Evolutionary conservation across 2,888 invertebrate species (phyloP), one percentile per base, ranked within the genome.

Genomic region (Phyllotreta striolata): DNA sequence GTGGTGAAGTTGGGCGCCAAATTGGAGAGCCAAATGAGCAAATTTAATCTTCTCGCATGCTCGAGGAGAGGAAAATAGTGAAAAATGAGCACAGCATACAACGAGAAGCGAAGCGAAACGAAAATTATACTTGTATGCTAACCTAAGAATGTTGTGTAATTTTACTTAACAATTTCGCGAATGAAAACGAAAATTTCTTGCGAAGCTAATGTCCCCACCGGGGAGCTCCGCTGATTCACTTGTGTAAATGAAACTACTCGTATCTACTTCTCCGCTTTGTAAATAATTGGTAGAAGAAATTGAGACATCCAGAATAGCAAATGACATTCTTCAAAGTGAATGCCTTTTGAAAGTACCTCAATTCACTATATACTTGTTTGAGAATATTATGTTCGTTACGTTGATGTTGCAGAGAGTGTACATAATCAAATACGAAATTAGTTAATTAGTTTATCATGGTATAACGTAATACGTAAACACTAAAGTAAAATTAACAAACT

Each of bases 401-500:
- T 24, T 24, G 24, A 24, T 24, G 24, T 24, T 24, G 24, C 4
- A 24, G 24, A 24, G n/a, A 24, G 24, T 24, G 24, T 24, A 24
- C 24, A 24, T 24, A 24, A 24, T 24, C 24, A 24, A 1, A 24
- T 1, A 4, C 24, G 1, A 24, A 24, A 24, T 24, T 24, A 24
- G 24, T 24, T 24, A 24, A 24, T 24, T 24, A 24, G 24, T 24
- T 24, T 24, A 24, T 24, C 24, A 24, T 24, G 24, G 24, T 4
- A 24, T 24, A 24, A 41, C 9, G 4, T 41, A 10, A n/a, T n/a
- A 3, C 41, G 10, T n/a, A 9, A 52, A 52, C 13, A 39, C 9
- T 9, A 52, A 52, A 38, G 52, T 52, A 52, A 38, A 13, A 38
- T 37, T 38, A 38, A 52, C 52, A 38, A 13, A 52, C 52, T 52